Base-by-base conservation (phyloP, 1,140 invertebrate genomes). In the Pogonomyrmex californicus region DNA sequence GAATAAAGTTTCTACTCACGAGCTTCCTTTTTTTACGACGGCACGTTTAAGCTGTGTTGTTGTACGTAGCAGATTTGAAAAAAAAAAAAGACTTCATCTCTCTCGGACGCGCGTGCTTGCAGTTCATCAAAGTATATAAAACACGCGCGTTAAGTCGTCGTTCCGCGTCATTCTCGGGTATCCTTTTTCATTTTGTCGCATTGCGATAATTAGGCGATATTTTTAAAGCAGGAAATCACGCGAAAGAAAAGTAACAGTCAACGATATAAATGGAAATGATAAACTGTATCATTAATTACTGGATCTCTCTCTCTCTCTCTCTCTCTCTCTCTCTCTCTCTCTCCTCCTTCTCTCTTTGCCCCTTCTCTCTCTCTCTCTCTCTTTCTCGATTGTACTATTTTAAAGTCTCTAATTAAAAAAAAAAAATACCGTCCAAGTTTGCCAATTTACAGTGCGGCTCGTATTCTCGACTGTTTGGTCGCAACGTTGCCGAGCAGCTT, bases 41-140 rank as follows among this genome's bases (percentile, higher is more conserved):
- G n/a, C 41, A 49, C 79, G n/a, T 83, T 75, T 83, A 75, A 83
- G 68, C 54, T 44, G 33, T n/a, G 54, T 73, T 60, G 73, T 73
- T 82, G 66, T 41, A 70, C 54, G 54, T 14, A 33, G 54, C 60
- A 17, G 7, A 73, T 83, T 73, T 62, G 17, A 49, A 73, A 73
- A 83, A 70, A 70, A 70, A 71, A 71, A 44, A 10, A 1, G 14
- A 0, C 33, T 41, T 17, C 7, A n/a, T 7, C 23, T 56, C 17
- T 7, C 23, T 56, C 17, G 60, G 12, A 23, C 17, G 51, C 36
- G 30, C 30, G 65, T 38, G 44, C 33, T 79, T 79, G 62, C 17
- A 60, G 30, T 82, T 54, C 12, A 60, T 82, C 30, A 73, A 73
- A 73, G 4, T 60, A 73, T 30, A 81, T 14, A 66, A 51, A 33